phyloP scores from a whole-genome alignment of 2,113 vertebrate genomes.

The Arizona elegans region DNA sequence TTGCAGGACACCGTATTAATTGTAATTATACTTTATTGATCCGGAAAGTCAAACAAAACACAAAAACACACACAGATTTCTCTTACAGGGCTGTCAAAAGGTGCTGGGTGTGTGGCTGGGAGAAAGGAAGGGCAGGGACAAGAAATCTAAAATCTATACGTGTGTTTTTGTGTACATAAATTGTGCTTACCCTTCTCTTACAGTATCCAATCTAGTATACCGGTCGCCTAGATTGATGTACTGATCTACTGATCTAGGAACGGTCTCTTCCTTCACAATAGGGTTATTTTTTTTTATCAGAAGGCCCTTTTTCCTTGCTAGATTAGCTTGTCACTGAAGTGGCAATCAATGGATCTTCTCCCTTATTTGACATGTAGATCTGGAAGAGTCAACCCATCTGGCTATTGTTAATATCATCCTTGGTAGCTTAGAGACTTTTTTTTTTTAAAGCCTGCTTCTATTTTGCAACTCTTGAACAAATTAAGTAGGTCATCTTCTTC shows the following conservation, averaged over 20 bases:
- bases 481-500: not conserved
- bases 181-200: not conserved
- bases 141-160: slow-evolving; percentile 12
- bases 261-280: slow-evolving; percentile 1
- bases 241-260: not conserved
- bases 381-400: not conserved
- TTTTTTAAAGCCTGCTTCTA: not conserved
- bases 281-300: not conserved
- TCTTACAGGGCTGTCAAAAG: not conserved
- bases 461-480: not conserved
- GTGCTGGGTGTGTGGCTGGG: not conserved
- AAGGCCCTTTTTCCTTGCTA: not conserved
- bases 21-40: slow-evolving; percentile 27
- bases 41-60: not conserved
- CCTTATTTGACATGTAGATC: not conserved
- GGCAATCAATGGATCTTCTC: not conserved
- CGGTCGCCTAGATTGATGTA: too few relatives aligned
- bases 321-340: not conserved
- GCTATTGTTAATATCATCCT: not conserved
- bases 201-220: not conserved
- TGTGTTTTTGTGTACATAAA: slow-evolving; percentile 26
- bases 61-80: not conserved
- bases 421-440: not conserved
- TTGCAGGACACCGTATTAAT: slow-evolving; percentile 9
- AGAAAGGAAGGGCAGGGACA: not conserved